Evolutionary conservation across 1,140 invertebrate genomes (phyloP), one percentile per base, ranked within the genome.

Genomic region (Halyomorpha halys): DNA sequence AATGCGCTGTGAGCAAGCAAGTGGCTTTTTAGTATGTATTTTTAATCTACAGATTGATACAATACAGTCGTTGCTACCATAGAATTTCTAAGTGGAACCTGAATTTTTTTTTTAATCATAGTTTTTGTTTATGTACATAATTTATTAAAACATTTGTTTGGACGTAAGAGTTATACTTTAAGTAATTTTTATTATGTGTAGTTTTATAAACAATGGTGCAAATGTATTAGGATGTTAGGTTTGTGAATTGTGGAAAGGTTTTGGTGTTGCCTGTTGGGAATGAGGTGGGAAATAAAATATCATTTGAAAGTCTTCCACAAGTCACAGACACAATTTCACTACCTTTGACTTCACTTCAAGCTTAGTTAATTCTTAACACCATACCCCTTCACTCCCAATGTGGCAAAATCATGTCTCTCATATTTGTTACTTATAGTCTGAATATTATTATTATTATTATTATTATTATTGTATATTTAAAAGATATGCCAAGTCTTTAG

Each of bases 21-120:
- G 65, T 66, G 65, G 65, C 65, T 66, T 66, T 65, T 66, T 66
- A 66, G 65, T 66, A 59, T 62, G 54, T 66, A 59, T 66, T 63
- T 66, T 60, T 63, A 63, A 44, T 56, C 53, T 56, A 25, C 53
- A 56, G 53, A 56, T 56, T 25, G 53, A 56, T 23, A 56, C 53
- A 56, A 56, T 56, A 56, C 53, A 56, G 53, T 56, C 53, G 21
- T 56, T 56, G 53, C 53, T 56, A 56, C 18, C 53, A 16, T 49
- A 49, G 47, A 56, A 56, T 56, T 56, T 56, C 53, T 56, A 56
- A 56, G 23, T 56, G 23, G 23, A 56, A 56, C 23, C 23, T 56
- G 19, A 23, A 19, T 56, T 56, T 56, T 53, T 23, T 56, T 39
- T 39, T 39, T n/a, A n/a, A 39, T 11, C 11, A 9, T 39, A 39